Conservation (phyloP, 2,888 invertebrate genomes). For the Sesia apiformis region DNA sequence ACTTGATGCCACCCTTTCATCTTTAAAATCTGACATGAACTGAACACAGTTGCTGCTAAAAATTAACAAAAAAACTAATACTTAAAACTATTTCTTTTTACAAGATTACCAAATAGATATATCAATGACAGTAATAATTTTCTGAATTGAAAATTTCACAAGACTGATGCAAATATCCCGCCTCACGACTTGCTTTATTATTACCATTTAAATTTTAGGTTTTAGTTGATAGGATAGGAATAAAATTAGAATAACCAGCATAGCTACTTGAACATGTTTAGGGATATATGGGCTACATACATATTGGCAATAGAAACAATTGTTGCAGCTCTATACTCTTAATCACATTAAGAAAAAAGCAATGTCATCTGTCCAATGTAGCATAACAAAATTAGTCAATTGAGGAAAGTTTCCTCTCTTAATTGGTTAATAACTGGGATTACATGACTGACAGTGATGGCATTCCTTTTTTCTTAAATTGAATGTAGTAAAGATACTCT, state of each 20-base stretch:
- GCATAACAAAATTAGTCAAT: too few species aligned
- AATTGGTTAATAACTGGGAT: too few species aligned
- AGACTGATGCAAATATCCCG: slow-evolving; percentile 76
- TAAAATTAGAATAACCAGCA: slow-evolving; percentile 34
- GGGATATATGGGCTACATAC: slow-evolving; percentile 3
- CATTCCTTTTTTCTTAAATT: too few species aligned
- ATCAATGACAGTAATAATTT: slow-evolving; percentile 63
- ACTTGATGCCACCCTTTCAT: slow-evolving; percentile 63
- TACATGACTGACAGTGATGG: too few species aligned
- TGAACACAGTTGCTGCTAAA: slow-evolving; percentile 33
- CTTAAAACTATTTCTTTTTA: slow-evolving; percentile 42
- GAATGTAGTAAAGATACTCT: too few species aligned
- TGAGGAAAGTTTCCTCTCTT: too few species aligned
- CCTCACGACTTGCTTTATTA: slow-evolving; percentile 75
- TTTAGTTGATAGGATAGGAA: slow-evolving; percentile 56
- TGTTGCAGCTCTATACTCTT: background rate
- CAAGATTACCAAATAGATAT: slow-evolving; percentile 68
- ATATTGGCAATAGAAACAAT: too few species aligned
- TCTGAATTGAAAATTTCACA: slow-evolving; percentile 71
- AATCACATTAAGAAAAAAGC: too few species aligned
- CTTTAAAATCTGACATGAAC: slow-evolving; percentile 67
- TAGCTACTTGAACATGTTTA: slow-evolving; percentile 46
- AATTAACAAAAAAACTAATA: slow-evolving; percentile 7
- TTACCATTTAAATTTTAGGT: slow-evolving; percentile 68
- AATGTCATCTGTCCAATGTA: too few species aligned